Percentiles rank a stretch among this genome's conserved stretches.
Conservation (phyloP, 2,888 invertebrate species). For the Cephus pygmeus region DNA sequence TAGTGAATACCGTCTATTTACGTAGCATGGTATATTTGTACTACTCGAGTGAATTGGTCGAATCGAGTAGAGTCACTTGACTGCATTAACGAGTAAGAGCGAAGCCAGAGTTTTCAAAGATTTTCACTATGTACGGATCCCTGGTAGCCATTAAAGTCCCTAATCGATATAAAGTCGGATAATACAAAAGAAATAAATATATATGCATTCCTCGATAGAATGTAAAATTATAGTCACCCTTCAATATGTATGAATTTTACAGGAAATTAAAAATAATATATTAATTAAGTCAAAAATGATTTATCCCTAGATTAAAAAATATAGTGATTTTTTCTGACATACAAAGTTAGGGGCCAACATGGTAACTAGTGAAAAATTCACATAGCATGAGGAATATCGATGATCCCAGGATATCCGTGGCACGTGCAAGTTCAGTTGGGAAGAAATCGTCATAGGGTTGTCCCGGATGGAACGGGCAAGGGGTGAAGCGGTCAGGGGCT, state of each 20-base stretch:
- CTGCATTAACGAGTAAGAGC: neutral
- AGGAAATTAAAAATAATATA: neutral
- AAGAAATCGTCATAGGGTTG: neutral
- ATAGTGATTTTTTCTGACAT: neutral
- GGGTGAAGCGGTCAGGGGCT: neutral
- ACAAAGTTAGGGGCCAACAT: neutral
- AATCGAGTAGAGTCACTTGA: neutral
- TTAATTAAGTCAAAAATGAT: neutral
- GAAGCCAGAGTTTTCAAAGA: neutral
- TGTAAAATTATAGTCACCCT: neutral
- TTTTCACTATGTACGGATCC: neutral
- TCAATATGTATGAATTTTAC: neutral
- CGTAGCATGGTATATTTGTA: neutral
- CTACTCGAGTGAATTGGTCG: neutral
- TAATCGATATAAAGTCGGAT: neutral
- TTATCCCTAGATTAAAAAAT: neutral
- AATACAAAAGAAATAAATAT: neutral
- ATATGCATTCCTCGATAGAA: neutral
- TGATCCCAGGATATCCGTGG: neutral
- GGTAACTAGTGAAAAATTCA: neutral
- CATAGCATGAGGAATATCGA: neutral
- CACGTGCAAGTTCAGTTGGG: neutral
- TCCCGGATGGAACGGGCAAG: neutral
- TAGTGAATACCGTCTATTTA: neutral
- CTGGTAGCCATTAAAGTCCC: neutral